Conservation (phyloP, 2,113 vertebrate species). For the Bombycilla garrulus region DNA sequence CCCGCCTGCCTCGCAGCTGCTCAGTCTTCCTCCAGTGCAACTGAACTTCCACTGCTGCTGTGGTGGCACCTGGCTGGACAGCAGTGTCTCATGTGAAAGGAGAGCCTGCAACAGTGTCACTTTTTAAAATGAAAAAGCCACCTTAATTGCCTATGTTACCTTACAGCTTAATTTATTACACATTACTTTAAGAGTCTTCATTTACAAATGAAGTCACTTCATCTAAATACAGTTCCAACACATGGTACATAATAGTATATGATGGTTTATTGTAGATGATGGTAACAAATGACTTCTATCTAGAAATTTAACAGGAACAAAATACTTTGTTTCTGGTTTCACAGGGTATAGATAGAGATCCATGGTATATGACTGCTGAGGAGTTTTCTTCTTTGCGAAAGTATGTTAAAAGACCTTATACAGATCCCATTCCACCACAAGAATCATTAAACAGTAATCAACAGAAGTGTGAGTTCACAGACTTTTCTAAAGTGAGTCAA, state of each 20-base stretch:
- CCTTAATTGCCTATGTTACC: constrained; percentile 25
- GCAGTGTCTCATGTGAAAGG: background rate
- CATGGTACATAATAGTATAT: constrained; percentile 48
- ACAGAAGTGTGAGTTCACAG: constrained; percentile 49
- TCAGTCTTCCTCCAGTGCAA: background rate
- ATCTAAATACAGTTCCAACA: constrained; percentile 60
- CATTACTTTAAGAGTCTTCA: constrained; percentile 47
- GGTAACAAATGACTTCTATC: constrained; percentile 47
- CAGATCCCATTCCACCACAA: constrained; percentile 45
- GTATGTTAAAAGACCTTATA: constrained; percentile 39
- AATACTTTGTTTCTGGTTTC: constrained; percentile 26
- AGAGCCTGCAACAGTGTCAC: background rate
- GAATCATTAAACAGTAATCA: constrained; percentile 10
- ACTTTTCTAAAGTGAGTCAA: constrained; percentile 61
- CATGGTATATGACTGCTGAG: constrained; percentile 10
- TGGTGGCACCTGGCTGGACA: background rate
- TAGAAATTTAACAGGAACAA: constrained; percentile 51
- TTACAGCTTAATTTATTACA: constrained; percentile 54
- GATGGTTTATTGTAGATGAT: constrained; percentile 33
- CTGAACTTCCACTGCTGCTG: background rate
- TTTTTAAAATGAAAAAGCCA: constrained; percentile 10
- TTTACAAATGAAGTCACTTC: constrained; percentile 63
- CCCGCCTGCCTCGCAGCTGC: background rate
- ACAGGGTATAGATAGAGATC: constrained; percentile 45
- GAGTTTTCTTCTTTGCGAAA: constrained; percentile 57